Evolutionary conservation across 2,888 invertebrate species (phyloP), one percentile per base, ranked within the genome.

Genomic region (Fabriciana adippe): DNA sequence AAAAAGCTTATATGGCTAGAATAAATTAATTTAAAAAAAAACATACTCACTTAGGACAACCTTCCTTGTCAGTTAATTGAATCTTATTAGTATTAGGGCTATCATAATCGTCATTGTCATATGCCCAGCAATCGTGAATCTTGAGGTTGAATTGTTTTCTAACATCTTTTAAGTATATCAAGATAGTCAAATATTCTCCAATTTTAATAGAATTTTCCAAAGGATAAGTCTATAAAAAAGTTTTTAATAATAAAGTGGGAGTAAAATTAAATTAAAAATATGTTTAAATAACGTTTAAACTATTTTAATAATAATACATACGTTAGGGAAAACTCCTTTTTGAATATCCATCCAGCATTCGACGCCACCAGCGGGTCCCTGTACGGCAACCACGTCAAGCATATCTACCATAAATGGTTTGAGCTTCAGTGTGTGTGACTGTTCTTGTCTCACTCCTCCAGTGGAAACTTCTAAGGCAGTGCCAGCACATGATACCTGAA

Each of bases 331-430:
- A 73, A 93, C 90, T 78, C 96, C 96, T 74, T 93, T 93, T 76
- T 95, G 95, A 69, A 96, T 95, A 74, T 96, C 96, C 96, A 96
- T 96, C 95, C 96, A 96, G 84, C 95, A 95, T 76, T 96, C 95
- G 0, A 96, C 93, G 0, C 94, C 94, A 4, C 95, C 94, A 15
- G 93, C 94, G 0, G 94, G 92, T 0, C 95, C 94, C 26, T 95
- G 94, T 0, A 95, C 95, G 0, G 94, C 94, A 2, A 95, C 93
- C 0, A 95, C 94, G 75, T 95, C 95, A 31, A 95, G 83, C 95
- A 95, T 95, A 73, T 95, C 95, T 0, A 94, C 95, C 81, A 95
- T 94, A 76, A 95, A 95, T 0, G 95, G 95, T 75, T 94, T 94
- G 74, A 95, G 89, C 71, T 89, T 92, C 14, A 88, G 78, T 0